These are phyloP conservation scores for Alosa alosa DNA, from an alignment of 2,113 vertebrate species.

Conservation along the genomic window DNA sequence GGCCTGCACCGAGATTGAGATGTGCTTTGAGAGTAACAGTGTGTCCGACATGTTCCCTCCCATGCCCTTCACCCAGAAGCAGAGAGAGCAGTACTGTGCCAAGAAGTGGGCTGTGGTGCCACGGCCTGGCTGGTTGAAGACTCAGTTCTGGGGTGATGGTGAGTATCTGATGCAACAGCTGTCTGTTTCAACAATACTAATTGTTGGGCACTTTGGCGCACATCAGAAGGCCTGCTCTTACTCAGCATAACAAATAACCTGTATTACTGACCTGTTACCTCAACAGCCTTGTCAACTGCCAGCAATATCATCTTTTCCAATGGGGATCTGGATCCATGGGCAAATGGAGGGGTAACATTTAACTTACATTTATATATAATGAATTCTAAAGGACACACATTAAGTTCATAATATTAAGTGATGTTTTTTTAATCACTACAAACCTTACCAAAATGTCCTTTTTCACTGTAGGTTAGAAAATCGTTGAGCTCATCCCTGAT, in stretches of 20 bases:
- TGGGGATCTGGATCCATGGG: slow-evolving; percentile 92
- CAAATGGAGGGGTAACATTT: slow-evolving; percentile 84
- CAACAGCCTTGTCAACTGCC: slow-evolving; percentile 77
- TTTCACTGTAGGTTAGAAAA: slow-evolving; percentile 70
- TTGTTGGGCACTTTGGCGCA: background rate
- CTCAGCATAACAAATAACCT: background rate
- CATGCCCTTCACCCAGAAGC: slow-evolving; percentile 75
- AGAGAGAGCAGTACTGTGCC: slow-evolving; percentile 76
- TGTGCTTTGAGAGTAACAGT: slow-evolving; percentile 85
- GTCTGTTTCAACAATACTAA: background rate
- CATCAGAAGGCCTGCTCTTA: background rate
- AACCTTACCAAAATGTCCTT: background rate
- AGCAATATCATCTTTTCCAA: slow-evolving; percentile 97
- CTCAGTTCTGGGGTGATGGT: slow-evolving; percentile 83
- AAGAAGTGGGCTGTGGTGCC: slow-evolving; percentile 80
- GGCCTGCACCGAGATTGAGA: slow-evolving; percentile 89
- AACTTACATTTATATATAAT: background rate
- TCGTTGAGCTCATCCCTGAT: slow-evolving; percentile 77
- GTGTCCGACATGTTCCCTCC: slow-evolving; percentile 86
- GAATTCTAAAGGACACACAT: background rate
- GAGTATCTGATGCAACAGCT: slow-evolving; percentile 32
- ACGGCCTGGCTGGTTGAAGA: slow-evolving; percentile 74
- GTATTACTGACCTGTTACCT: background rate
- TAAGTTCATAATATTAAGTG: background rate
- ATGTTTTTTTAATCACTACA: background rate